phyloP scores from a whole-genome alignment of 2,888 invertebrate species.

The Cryptocheilus praepositus region DNA sequence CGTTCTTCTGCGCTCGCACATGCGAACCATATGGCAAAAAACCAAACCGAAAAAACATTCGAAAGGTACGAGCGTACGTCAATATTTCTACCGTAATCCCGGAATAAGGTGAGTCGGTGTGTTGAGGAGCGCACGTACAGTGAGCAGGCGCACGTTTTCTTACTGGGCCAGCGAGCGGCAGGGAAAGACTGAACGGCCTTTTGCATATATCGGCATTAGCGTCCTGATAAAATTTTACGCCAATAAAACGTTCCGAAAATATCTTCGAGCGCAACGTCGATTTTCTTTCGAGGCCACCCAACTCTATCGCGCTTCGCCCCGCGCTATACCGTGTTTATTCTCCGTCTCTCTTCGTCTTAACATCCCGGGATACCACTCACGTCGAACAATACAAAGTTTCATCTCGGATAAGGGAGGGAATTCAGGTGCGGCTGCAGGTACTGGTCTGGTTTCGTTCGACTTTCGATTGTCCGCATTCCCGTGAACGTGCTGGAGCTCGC shows the following conservation, averaged over 20 bases:
- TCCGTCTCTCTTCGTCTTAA: slow-evolving; percentile 8
- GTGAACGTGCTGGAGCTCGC: slow-evolving; percentile 1
- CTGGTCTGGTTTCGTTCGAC: slow-evolving; percentile 49
- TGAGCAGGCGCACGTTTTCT: no score
- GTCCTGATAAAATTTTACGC: slow-evolving; percentile 7
- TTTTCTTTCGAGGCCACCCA: slow-evolving; percentile 33
- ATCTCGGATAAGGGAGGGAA: slow-evolving; percentile 27
- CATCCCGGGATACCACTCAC: slow-evolving; percentile 26
- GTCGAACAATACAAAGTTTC: slow-evolving; percentile 50
- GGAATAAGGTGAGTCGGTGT: no score
- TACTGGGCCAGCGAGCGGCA: no score
- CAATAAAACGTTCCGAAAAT: slow-evolving; percentile 34
- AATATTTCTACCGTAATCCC: no score
- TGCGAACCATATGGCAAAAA: no score
- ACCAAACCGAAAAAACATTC: no score
- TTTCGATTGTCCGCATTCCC: slow-evolving; percentile 48
- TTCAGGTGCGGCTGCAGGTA: slow-evolving; percentile 31
- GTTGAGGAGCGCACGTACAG: no score
- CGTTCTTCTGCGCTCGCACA: no score
- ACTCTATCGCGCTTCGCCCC: neutral
- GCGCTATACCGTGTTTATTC: neutral
- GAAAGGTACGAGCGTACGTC: no score
- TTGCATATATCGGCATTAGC: no score
- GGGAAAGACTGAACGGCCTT: no score
- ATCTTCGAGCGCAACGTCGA: slow-evolving; percentile 30